These are phyloP conservation scores for Dicycla oo DNA, from an alignment of 2,888 invertebrate genomes.

Conservation along the genomic window DNA sequence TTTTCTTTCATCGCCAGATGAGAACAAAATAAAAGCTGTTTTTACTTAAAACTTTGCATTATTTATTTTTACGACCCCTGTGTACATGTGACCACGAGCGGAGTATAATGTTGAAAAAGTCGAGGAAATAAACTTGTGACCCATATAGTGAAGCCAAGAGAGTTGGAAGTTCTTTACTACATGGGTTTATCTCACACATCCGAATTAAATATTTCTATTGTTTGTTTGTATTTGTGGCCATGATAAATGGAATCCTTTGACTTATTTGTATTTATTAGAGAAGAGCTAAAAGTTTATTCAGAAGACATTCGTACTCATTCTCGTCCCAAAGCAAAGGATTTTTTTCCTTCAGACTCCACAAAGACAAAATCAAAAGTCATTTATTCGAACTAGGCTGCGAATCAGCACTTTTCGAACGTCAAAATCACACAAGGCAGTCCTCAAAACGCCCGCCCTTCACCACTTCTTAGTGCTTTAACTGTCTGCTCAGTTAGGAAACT, in stretches of 20 bases:
- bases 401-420: too few relatives aligned
- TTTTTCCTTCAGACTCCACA: conserved; percentile 28
- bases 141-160: conserved; percentile 3
- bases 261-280: too few relatives aligned
- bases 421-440: too few relatives aligned
- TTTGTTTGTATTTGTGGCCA: background rate
- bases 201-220: conserved; percentile 24
- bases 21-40: conserved; percentile 46
- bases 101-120: conserved; percentile 36
- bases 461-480: too few relatives aligned
- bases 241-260: conserved; percentile 11
- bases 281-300: too few relatives aligned
- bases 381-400: too few relatives aligned
- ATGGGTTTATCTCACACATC: conserved; percentile 1
- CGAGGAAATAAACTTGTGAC: conserved; percentile 20
- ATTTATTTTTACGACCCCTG: conserved; percentile 48
- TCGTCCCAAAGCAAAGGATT: conserved; percentile 1
- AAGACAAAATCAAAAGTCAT: too few relatives aligned
- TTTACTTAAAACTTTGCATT: conserved; percentile 34
- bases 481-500: too few relatives aligned
- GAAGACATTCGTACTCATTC: conserved; percentile 33
- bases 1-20: conserved; percentile 45
- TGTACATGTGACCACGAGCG: conserved; percentile 34
- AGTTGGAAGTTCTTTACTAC: background rate
- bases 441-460: too few relatives aligned